These are phyloP conservation scores for Dolomedes plantarius DNA, from an alignment of 2,888 invertebrate genomes.

Conservation along the genomic window DNA sequence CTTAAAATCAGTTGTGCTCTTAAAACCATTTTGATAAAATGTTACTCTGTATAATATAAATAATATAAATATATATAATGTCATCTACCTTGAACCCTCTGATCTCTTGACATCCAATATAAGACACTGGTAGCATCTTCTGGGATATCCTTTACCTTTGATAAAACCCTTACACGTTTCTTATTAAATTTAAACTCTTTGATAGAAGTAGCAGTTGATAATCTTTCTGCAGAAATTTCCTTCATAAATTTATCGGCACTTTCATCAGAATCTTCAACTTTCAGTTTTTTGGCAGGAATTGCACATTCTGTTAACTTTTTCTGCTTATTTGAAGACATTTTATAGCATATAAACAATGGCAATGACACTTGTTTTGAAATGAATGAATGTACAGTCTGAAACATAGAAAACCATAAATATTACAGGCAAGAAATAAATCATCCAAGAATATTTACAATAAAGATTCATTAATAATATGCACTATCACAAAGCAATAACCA, in stretches of 20 bases:
- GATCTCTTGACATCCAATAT: slow-evolving; percentile 95
- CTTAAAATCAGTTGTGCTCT: no score
- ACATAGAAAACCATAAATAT: no score
- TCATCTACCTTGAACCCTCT: slow-evolving; percentile 86
- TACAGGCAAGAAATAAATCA: no score
- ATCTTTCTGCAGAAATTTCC: slow-evolving; percentile 35
- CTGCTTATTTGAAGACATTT: slow-evolving; percentile 44
- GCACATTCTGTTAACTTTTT: slow-evolving; percentile 19
- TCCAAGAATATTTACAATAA: no score
- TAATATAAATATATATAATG: no score
- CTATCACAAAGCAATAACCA: no score
- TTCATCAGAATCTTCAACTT: slow-evolving; percentile 18
- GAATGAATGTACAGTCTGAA: no score
- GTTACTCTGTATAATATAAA: no score
- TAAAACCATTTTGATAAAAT: no score
- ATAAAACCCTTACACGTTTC: slow-evolving; percentile 85
- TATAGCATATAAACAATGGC: background rate
- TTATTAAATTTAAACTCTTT: slow-evolving; percentile 83
- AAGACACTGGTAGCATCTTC: slow-evolving; percentile 78
- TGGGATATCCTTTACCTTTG: slow-evolving; percentile 81
- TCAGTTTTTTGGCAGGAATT: slow-evolving; percentile 33
- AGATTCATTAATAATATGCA: no score
- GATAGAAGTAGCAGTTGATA: slow-evolving; percentile 42
- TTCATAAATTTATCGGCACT: slow-evolving; percentile 31
- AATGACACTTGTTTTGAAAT: no score